These are phyloP conservation scores for Paraescarpia echinospica DNA, from an alignment of 1,140 invertebrate species.

Conservation along the genomic window DNA sequence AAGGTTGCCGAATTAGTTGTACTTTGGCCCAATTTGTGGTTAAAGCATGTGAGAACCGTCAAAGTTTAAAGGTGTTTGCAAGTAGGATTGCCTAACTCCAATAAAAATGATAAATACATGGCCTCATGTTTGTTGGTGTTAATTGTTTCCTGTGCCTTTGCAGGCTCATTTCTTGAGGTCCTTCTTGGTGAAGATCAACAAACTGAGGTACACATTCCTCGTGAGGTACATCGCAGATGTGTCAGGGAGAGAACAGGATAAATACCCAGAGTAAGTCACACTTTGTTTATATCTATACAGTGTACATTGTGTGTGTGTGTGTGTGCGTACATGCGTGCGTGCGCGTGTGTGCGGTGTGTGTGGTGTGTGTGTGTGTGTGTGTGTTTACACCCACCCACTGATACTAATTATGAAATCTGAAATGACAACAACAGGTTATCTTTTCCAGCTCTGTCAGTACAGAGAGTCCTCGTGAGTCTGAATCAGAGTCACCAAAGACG, in stretches of 20 bases:
- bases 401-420: background rate
- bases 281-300: too few relatives aligned
- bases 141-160: conserved; percentile 1
- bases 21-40: too few relatives aligned
- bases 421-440: background rate
- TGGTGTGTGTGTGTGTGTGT: background rate
- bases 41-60: too few relatives aligned
- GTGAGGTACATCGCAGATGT: conserved; percentile 36
- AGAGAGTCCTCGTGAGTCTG: too few relatives aligned
- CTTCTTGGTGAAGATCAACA: conserved; percentile 45
- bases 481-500: background rate
- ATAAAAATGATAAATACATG: too few relatives aligned
- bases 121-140: background rate
- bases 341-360: background rate
- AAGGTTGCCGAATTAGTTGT: too few relatives aligned
- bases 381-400: background rate
- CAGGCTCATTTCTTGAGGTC: conserved; percentile 40
- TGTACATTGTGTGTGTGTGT: background rate
- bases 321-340: background rate
- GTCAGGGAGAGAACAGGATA: conserved; percentile 22
- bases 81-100: too few relatives aligned
- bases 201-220: conserved; percentile 38
- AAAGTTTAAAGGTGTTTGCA: too few relatives aligned
- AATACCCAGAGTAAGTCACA: conserved; percentile 20
- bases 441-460: background rate